Percentiles rank a stretch among this genome's conserved stretches.
These are phyloP conservation scores for Drosophila dives DNA, from an alignment of 2,888 invertebrate genomes.

Conservation along the genomic window DNA sequence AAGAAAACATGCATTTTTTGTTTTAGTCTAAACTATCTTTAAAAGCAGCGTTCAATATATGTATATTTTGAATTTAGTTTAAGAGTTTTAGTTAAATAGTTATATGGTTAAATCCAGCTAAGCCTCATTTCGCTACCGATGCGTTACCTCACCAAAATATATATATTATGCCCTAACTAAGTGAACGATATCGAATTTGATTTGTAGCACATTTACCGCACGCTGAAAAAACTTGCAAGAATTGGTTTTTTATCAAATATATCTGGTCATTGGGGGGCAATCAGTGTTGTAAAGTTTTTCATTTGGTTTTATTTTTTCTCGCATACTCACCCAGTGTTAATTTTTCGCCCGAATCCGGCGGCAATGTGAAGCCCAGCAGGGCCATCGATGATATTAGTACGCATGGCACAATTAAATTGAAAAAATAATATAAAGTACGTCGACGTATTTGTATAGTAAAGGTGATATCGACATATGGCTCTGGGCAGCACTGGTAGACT, in stretches of 20 bases:
- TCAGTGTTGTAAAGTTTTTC: slow-evolving; percentile 31
- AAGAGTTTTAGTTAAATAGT: slow-evolving; percentile 35
- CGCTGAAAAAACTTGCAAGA: slow-evolving; percentile 65
- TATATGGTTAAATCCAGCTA: slow-evolving; percentile 78
- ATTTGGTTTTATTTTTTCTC: not conserved
- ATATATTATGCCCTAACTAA: slow-evolving; percentile 39
- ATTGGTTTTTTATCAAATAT: slow-evolving; percentile 30
- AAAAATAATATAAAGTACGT: slow-evolving; percentile 98
- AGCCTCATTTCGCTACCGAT: slow-evolving; percentile 84
- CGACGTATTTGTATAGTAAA: slow-evolving; percentile 98
- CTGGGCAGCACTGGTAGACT: slow-evolving; percentile 96
- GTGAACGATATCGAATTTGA: slow-evolving; percentile 7
- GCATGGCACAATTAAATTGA: slow-evolving; percentile 99
- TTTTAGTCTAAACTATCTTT: slow-evolving; percentile 58
- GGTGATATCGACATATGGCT: slow-evolving; percentile 95
- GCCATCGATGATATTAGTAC: slow-evolving; percentile 99
- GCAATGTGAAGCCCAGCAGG: slow-evolving; percentile 98
- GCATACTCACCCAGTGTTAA: slow-evolving; percentile 85
- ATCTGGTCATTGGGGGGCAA: slow-evolving; percentile 33
- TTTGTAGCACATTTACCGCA: slow-evolving; percentile 26
- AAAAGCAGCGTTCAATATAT: slow-evolving; percentile 57
- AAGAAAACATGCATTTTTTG: slow-evolving; percentile 66
- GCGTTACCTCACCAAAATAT: slow-evolving; percentile 57
- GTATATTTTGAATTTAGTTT: slow-evolving; percentile 32
- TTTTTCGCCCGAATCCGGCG: slow-evolving; percentile 91